Base-by-base conservation (phyloP, 1,140 invertebrate genomes). In the Pseudomyrmex dendroicus region DNA sequence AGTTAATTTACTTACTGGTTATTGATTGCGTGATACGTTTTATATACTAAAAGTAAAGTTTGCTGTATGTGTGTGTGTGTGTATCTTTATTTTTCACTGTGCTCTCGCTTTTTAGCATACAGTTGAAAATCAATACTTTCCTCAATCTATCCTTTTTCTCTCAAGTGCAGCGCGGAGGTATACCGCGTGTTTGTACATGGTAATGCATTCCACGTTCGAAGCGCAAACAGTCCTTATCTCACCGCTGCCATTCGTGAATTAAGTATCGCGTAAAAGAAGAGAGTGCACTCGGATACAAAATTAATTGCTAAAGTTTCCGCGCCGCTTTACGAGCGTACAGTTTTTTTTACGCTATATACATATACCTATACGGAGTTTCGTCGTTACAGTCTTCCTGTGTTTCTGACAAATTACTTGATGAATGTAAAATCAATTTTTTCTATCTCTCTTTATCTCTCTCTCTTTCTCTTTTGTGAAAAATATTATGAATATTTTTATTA, bases 291-390 rank as follows among this genome's bases (percentile, higher is more conserved):
- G 46, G 66, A 70, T 78, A 59, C 64, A 70, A 80, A 80, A 80
- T 80, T 80, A 80, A 80, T 80, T 80, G 76, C 76, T 80, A 80
- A 80, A 80, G 52, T 80, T 80, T 61, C 76, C 25, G 44, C 35
- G 52, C 20, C 15, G 64, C 20, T 46, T 80, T 59, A 80, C 76
- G 8, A 61, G 12, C 76, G 52, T 25, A 35, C 17, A 35, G 5
- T 13, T 77, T 77, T 77, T 77, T 77, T 22, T 22, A 8, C 50
- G 15, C 56, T 15, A 13, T 22, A 77, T 35, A 35, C 35, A 0
- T 35, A 35, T 35, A 35, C 5, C 35, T 17, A 9, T 46, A 54
- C 61, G 17, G 48, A 67, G 35, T 77, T 50, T 67, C 35, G 35
- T 35, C 22, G 50, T 62, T 74, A 74, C 9, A 44, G 72, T 15